A percentile compares a stretch with the other conserved stretches of the same genome.
These are phyloP conservation scores for Agapostemon virescens DNA, from an alignment of 2,888 invertebrate genomes.

Conservation along the genomic window DNA sequence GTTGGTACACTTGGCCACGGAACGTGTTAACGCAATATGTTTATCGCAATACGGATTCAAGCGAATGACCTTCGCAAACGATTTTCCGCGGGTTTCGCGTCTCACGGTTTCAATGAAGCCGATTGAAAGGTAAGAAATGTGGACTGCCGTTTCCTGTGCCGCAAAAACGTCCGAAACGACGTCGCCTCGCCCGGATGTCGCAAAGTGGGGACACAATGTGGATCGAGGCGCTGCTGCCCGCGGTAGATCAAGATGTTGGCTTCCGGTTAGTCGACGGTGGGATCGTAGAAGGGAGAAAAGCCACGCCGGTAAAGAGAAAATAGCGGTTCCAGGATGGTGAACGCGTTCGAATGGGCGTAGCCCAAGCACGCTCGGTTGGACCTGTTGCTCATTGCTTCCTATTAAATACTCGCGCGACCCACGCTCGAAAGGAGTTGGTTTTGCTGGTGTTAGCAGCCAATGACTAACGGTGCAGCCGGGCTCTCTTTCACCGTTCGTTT, in stretches of 20 bases:
- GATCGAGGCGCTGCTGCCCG: neutral
- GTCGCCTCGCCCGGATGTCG: neutral
- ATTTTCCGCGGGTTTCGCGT: neutral
- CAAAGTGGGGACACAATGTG: neutral
- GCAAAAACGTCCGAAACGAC: slow-evolving; percentile 4
- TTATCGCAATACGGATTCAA: neutral
- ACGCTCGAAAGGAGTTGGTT: slow-evolving; percentile 69
- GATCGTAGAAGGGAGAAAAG: slow-evolving; percentile 62
- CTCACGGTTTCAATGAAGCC: neutral
- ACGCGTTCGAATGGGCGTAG: slow-evolving; percentile 71
- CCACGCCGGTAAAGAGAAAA: slow-evolving; percentile 65
- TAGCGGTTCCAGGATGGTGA: slow-evolving; percentile 57
- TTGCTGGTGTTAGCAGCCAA: slow-evolving; percentile 64
- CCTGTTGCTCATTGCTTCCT: slow-evolving; percentile 76
- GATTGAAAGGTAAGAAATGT: neutral
- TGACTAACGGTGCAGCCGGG: slow-evolving; percentile 59
- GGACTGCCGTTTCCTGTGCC: neutral
- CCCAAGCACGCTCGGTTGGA: slow-evolving; percentile 67
- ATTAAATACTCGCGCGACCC: slow-evolving; percentile 71
- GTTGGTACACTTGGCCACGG: too few relatives aligned
- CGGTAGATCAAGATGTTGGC: slow-evolving; percentile 29
- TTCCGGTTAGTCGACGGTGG: slow-evolving; percentile 36
- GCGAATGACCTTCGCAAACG: neutral
- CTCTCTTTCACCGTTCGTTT: slow-evolving; percentile 54
- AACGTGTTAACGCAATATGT: neutral